These are phyloP conservation scores for Ophioninae sp. DNA, from an alignment of 2,888 invertebrate species.

Conservation along the genomic window DNA sequence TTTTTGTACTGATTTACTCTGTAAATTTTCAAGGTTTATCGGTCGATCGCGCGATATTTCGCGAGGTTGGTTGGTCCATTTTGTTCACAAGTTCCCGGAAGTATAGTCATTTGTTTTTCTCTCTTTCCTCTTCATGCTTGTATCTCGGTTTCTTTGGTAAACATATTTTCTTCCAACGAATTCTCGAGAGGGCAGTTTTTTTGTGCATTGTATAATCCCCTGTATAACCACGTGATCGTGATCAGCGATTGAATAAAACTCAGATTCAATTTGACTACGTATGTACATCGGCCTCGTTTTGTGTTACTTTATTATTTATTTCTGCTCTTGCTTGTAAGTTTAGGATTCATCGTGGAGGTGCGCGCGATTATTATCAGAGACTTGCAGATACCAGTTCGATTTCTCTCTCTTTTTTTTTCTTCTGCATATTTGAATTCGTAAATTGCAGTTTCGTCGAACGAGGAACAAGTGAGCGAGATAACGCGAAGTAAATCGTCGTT, in stretches of 20 bases:
- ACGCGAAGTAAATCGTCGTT: neutral
- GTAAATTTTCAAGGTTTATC: slow-evolving; percentile 26
- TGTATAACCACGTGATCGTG: slow-evolving; percentile 77
- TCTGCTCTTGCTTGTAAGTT: slow-evolving; percentile 67
- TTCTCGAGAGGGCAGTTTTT: slow-evolving; percentile 73
- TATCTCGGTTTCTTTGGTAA: slow-evolving; percentile 71
- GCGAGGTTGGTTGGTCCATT: slow-evolving; percentile 56
- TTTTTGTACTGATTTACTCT: slow-evolving; percentile 8
- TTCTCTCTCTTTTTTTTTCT: neutral
- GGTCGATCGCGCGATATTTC: slow-evolving; percentile 44
- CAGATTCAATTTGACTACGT: slow-evolving; percentile 78
- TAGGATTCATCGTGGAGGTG: slow-evolving; percentile 65
- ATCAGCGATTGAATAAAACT: slow-evolving; percentile 79
- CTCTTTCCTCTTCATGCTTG: neutral
- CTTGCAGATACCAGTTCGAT: neutral
- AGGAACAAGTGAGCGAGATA: neutral
- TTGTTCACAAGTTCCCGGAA: slow-evolving; percentile 32
- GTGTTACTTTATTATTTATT: slow-evolving; percentile 78
- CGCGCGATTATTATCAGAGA: slow-evolving; percentile 32
- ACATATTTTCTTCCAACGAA: slow-evolving; percentile 74
- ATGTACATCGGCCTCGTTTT: slow-evolving; percentile 71
- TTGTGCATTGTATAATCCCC: slow-evolving; percentile 78
- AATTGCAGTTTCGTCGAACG: neutral
- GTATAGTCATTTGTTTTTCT: slow-evolving; percentile 25
- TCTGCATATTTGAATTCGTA: neutral